Conservation (phyloP, 37 sponge, comb jelly and placozoan genomes). For the Theonella swinhoei region DNA sequence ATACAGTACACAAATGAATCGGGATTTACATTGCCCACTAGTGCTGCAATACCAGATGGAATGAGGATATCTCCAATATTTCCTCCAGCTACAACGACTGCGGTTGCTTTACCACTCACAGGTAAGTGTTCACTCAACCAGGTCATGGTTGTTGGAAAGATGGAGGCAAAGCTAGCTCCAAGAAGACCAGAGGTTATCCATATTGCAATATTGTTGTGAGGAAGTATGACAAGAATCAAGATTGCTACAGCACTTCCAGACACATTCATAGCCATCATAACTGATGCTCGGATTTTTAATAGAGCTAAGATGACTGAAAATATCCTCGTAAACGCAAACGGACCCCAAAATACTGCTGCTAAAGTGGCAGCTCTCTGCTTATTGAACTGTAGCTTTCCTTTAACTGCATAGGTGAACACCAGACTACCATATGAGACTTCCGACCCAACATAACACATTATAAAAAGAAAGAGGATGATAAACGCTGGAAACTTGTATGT, state of each 20-base stretch:
- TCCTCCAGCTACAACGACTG: conserved; percentile 34
- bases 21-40: conserved; percentile 17
- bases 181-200: conserved; percentile 52
- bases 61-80: conserved; percentile 48
- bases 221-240: conserved; percentile 12
- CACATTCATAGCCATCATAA: conserved; percentile 40
- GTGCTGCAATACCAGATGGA: conserved; percentile 26
- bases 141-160: conserved; percentile 53
- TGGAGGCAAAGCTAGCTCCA: conserved; percentile 47
- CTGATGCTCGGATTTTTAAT: conserved; percentile 34
- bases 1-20: conserved; percentile 34
- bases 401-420: conserved; percentile 64
- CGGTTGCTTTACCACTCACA: conserved; percentile 27
- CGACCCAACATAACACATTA: conserved; percentile 52
- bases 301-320: conserved; percentile 33
- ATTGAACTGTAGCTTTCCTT: conserved; percentile 32
- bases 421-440: conserved; percentile 59
- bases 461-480: conserved; percentile 19
- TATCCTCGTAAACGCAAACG: conserved; percentile 51
- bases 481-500: conserved; percentile 17
- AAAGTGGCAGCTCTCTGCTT: conserved; percentile 47
- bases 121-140: conserved; percentile 45
- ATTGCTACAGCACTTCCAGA: conserved; percentile 39
- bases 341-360: conserved; percentile 63
- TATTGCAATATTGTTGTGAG: conserved; percentile 13